Evolutionary conservation across 2,113 vertebrate genomes (phyloP).

Genomic region (Rallus limicola): DNA sequence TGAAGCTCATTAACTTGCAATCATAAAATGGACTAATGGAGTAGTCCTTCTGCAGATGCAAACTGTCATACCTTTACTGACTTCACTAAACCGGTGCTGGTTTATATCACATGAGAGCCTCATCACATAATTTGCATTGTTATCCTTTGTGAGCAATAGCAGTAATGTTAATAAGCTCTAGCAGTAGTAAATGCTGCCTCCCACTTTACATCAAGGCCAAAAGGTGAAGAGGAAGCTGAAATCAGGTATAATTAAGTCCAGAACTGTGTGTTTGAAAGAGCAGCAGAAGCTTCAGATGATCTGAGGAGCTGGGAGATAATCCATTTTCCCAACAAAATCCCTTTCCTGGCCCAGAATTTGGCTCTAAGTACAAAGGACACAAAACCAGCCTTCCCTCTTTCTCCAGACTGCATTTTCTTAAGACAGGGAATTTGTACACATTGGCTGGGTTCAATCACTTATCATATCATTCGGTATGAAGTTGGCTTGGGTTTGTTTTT

Average conservation of each 20-base stretch:
- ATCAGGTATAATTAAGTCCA: background rate
- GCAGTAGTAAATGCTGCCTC: slow-evolving; percentile 13
- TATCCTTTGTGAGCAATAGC: background rate
- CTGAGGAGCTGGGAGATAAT: background rate
- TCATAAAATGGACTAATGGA: background rate
- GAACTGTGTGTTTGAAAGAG: background rate
- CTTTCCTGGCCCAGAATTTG: background rate
- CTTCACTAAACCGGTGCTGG: background rate
- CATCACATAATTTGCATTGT: background rate
- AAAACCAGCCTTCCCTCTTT: background rate
- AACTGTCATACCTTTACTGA: background rate
- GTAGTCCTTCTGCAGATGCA: background rate
- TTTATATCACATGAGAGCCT: background rate
- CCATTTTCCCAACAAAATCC: background rate
- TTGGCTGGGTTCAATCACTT: background rate
- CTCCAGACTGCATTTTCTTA: background rate
- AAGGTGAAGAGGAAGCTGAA: slow-evolving; percentile 9
- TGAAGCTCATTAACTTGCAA: background rate
- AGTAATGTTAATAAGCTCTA: background rate
- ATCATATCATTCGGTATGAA: background rate
- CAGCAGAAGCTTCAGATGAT: background rate
- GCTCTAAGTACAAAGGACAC: background rate
- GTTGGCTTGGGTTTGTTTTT: too few species aligned
- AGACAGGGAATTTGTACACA: background rate
- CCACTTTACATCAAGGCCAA: background rate